A percentile compares a stretch with the other conserved stretches of the same genome.
phyloP scores from a whole-genome alignment of 2,888 invertebrate species.

The Torymus aiolomorphi region DNA sequence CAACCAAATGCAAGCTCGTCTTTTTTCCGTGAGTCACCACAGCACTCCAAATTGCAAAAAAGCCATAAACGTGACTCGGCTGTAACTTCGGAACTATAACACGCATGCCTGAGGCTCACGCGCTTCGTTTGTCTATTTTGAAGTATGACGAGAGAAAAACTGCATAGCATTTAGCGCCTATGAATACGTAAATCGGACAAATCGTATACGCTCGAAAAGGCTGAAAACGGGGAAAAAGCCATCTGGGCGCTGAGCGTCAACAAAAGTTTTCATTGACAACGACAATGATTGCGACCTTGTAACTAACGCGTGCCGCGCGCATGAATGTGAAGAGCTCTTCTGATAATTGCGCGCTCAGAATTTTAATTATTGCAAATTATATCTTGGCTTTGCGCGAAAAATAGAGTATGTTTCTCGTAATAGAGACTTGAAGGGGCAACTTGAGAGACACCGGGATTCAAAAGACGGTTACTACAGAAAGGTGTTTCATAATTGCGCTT shows the following conservation, averaged over 20 bases:
- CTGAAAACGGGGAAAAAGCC: not conserved
- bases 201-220: not conserved
- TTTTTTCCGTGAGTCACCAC: too few species aligned
- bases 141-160: constrained; percentile 9
- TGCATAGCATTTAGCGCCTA: not conserved
- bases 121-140: constrained; percentile 10
- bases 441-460: too few species aligned
- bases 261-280: not conserved
- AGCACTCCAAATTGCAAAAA: constrained; percentile 8
- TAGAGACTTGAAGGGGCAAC: too few species aligned
- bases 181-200: not conserved
- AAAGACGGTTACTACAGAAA: too few species aligned
- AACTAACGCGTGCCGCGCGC: not conserved
- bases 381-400: not conserved
- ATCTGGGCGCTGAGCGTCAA: not conserved
- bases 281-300: constrained; percentile 24
- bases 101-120: not conserved
- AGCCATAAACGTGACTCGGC: not conserved
- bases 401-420: too few species aligned
- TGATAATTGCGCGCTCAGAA: constrained; percentile 25
- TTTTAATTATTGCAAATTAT: constrained; percentile 37
- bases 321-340: constrained; percentile 2
- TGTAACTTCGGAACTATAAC: too few species aligned
- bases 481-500: too few species aligned
- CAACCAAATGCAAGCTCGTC: too few species aligned